phyloP scores from a whole-genome alignment of 2,888 invertebrate species.

The Sepioteuthis lessoniana region DNA sequence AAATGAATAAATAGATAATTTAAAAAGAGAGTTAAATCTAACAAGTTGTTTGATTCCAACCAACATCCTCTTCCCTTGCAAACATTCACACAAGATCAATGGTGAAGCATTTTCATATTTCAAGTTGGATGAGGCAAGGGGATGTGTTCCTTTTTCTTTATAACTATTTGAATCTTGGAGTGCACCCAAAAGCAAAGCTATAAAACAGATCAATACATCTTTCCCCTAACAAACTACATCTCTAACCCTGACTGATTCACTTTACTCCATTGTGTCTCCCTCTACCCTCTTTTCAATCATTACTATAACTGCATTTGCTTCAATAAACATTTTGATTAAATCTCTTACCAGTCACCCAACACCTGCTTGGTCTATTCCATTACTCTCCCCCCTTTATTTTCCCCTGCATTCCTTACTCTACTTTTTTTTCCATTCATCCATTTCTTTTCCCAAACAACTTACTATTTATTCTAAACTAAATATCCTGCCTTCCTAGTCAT shows the following conservation, averaged over 20 bases:
- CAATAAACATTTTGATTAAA: constrained; percentile 8
- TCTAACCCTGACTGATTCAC: neutral
- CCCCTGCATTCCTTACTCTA: neutral
- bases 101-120: neutral
- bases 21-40: neutral
- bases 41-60: neutral
- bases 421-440: no score
- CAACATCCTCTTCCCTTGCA: neutral
- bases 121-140: neutral
- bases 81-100: neutral
- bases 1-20: no score
- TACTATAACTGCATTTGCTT: neutral
- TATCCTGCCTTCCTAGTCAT: neutral
- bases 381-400: neutral
- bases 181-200: neutral
- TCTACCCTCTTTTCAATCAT: neutral
- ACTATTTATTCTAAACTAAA: no score
- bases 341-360: neutral
- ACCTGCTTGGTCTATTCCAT: neutral
- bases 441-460: neutral
- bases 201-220: constrained; percentile 14
- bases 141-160: neutral
- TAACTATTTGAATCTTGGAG: neutral
- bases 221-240: neutral
- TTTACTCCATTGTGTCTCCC: neutral